Conservation (phyloP, 2,888 invertebrate genomes). For the Marronus borbonicus region DNA sequence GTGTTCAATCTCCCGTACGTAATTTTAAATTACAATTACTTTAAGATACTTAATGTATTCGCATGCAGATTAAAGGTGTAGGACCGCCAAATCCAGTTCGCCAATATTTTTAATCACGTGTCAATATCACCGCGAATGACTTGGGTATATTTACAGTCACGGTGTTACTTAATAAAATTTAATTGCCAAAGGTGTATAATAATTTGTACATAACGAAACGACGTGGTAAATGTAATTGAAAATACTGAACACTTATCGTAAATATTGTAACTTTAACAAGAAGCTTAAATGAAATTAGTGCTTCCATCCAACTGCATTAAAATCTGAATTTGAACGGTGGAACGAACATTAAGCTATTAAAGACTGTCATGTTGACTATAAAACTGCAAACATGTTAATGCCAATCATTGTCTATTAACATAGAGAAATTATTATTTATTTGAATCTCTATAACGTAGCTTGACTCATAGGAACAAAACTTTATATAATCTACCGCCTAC, state of each 20-base stretch:
- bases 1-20: too few species aligned
- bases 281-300: too few species aligned
- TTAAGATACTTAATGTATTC: not conserved
- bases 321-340: too few species aligned
- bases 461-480: too few species aligned
- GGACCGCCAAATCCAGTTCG: not conserved
- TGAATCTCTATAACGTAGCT: too few species aligned
- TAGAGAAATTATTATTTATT: too few species aligned
- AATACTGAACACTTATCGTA: not conserved
- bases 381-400: too few species aligned
- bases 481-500: too few species aligned
- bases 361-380: too few species aligned
- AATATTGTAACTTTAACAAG: not conserved
- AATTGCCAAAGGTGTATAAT: constrained; percentile 6
- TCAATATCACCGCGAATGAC: not conserved
- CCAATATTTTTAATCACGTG: constrained; percentile 1
- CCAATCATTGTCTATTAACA: too few species aligned
- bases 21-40: not conserved
- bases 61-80: not conserved
- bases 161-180: constrained; percentile 1
- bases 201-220: not conserved
- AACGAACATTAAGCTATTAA: too few species aligned
- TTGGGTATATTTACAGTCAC: not conserved
- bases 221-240: constrained; percentile 6
- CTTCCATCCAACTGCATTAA: too few species aligned